Evolutionary conservation across 2,113 vertebrate species (phyloP), one percentile per base, ranked within the genome.

Genomic region (Chloroceryle aenea): DNA sequence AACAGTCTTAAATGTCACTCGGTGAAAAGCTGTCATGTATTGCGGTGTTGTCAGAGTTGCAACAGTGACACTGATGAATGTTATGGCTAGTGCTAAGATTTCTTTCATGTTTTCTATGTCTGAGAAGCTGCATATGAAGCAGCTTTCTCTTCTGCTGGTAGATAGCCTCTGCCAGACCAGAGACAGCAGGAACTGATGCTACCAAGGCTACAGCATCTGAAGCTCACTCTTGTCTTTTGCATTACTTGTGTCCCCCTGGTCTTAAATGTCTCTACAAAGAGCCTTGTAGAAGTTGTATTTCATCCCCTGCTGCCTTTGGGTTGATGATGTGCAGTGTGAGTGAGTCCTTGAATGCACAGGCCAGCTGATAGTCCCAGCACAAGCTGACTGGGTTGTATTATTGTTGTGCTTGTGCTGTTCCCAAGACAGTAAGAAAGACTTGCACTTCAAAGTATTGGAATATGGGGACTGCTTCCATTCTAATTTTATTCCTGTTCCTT

Each of bases 81-180:
- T 17, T 27, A 8, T 0, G 1, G 4, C 0, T 27, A 15, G 9
- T 8, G 25, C 8, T 30, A 40, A 73, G 23, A 20, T 9, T 50
- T 43, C 22, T 50, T 72, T 26, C 7, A 9, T 19, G 6, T 36
- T 32, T 48, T 22, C 21, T 32, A 0, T 21, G 12, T 30, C 47
- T 40, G 56, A 66, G n/a, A 66, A 73, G 23, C 58, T 85, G 30
- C 3, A 2, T 26, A 3, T 48, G 19, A 36, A 43, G 45, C 4
- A 3, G 16, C 26, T 80, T 73, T 84, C 11, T 50, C 29, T 81
- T 42, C 45, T 86, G 30, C 62, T 68, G 25, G 23, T 27, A 30
- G 63, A 6, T 20, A 8, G 27, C 23, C 55, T 56, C 58, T 75
- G 22, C 43, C 18, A 72, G 48, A 18, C 13, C 30, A 45, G 34